phyloP scores from a whole-genome alignment of 2,888 invertebrate genomes.

The Troides aeacus region DNA sequence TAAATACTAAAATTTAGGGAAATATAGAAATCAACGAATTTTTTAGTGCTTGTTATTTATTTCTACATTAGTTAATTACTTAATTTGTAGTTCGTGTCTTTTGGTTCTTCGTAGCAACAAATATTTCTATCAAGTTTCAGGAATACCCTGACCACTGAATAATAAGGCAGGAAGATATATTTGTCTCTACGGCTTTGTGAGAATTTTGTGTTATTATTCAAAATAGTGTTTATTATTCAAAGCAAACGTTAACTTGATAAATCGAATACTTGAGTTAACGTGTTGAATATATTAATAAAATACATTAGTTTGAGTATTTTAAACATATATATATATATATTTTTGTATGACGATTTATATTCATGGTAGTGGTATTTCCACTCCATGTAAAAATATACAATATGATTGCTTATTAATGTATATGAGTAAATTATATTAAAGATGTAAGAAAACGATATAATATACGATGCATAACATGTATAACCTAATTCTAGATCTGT shows the following conservation, averaged over 20 bases:
- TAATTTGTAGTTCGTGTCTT: not conserved
- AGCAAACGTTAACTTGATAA: constrained; percentile 19
- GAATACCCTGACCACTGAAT: constrained; percentile 12
- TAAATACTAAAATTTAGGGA: no score
- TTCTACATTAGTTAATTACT: no score
- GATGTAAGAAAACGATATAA: no score
- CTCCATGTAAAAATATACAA: no score
- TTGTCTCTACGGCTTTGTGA: constrained; percentile 8
- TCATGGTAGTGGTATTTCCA: not conserved
- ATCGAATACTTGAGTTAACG: constrained; percentile 16
- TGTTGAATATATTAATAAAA: constrained; percentile 14
- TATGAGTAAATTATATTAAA: no score
- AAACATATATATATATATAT: not conserved
- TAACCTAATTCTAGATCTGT: no score
- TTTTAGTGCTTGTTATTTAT: no score
- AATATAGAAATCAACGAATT: no score
- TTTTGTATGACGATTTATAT: not conserved
- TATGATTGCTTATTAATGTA: no score
- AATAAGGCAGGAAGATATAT: constrained; percentile 4
- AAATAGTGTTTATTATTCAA: constrained; percentile 21
- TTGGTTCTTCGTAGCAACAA: constrained; percentile 2
- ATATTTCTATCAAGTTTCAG: constrained; percentile 17
- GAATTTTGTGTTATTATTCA: constrained; percentile 21
- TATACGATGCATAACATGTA: no score
- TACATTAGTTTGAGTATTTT: not conserved